Conservation (phyloP, 2,888 invertebrate genomes). For the Hydraecia micacea region DNA sequence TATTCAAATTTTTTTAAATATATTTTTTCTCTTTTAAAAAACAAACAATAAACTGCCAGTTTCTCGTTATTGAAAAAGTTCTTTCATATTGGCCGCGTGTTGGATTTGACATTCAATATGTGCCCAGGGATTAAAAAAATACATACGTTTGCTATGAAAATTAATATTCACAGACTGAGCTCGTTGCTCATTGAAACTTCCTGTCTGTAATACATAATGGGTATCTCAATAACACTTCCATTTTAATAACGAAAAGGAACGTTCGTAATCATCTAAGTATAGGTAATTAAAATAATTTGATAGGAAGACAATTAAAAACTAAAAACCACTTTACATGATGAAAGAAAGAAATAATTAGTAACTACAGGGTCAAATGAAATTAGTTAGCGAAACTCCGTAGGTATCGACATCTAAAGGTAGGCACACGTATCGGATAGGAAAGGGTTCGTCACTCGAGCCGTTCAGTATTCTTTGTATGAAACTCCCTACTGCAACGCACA, state of each 20-base stretch:
- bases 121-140: slow-evolving; percentile 30
- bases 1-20: not conserved
- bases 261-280: slow-evolving; percentile 20
- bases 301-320: slow-evolving; percentile 15
- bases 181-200: slow-evolving; percentile 50
- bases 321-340: not conserved
- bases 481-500: too few relatives aligned
- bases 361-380: not conserved
- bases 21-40: slow-evolving; percentile 5
- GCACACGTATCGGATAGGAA: too few relatives aligned
- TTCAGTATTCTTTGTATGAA: too few relatives aligned
- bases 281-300: slow-evolving; percentile 30
- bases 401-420: not conserved
- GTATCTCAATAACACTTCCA: slow-evolving; percentile 36
- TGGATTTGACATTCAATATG: slow-evolving; percentile 52
- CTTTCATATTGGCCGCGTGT: slow-evolving; percentile 32
- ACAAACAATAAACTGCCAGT: slow-evolving; percentile 36
- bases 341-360: not conserved
- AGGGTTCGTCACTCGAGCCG: too few relatives aligned
- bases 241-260: slow-evolving; percentile 33
- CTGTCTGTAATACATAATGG: slow-evolving; percentile 47
- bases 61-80: slow-evolving; percentile 49
- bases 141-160: slow-evolving; percentile 32
- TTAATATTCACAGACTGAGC: slow-evolving; percentile 53
- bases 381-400: not conserved